Evolutionary conservation across 2,888 invertebrate genomes (phyloP).

Genomic region (Troilus luridus): DNA sequence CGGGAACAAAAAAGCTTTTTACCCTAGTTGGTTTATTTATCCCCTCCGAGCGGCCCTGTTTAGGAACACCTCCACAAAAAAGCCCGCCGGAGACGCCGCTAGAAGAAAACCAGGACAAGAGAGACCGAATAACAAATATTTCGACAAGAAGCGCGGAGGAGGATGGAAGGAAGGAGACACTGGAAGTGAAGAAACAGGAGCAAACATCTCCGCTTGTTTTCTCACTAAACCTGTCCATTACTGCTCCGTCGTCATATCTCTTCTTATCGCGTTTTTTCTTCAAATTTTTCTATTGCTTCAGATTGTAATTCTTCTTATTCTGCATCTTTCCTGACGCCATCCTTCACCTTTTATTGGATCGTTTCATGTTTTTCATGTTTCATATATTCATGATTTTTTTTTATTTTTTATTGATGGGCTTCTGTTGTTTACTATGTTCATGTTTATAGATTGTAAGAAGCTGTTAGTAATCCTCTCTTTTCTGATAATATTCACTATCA

Average conservation of each 20-base stretch:
- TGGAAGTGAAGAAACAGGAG: neutral
- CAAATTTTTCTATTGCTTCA: neutral
- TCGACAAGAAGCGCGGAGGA: neutral
- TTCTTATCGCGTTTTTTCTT: neutral
- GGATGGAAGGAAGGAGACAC: neutral
- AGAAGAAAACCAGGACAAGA: neutral
- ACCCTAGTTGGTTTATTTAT: conserved; percentile 8
- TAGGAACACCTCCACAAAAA: neutral
- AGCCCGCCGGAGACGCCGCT: neutral
- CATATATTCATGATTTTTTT: no score
- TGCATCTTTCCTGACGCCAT: neutral
- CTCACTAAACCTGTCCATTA: conserved; percentile 32
- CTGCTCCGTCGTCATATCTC: neutral
- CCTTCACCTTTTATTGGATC: no score
- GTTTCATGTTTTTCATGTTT: no score
- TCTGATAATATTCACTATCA: no score
- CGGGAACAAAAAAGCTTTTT: conserved; percentile 14
- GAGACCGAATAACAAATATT: conserved; percentile 35
- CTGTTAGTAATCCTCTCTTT: no score
- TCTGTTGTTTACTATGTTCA: no score
- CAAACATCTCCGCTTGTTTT: conserved; percentile 1
- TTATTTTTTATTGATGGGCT: no score
- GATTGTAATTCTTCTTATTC: neutral
- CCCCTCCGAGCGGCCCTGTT: neutral
- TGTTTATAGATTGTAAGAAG: no score